These are phyloP conservation scores for Caenorhabditis plicata DNA, from an alignment of 2,888 invertebrate species.

Conservation along the genomic window DNA sequence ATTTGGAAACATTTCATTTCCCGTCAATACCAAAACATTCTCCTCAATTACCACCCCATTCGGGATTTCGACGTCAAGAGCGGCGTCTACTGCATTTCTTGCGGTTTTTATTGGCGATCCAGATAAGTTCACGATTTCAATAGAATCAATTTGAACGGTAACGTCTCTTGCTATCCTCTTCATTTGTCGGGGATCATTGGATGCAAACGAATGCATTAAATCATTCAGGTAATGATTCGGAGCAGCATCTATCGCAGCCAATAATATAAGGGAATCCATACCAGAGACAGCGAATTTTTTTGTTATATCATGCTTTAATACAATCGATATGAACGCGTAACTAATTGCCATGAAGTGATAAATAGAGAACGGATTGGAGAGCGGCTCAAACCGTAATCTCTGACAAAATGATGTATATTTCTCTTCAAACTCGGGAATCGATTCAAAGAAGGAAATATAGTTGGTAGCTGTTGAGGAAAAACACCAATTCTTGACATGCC, in stretches of 20 bases:
- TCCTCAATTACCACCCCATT: constrained; percentile 2
- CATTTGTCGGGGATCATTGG: constrained; percentile 31
- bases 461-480: constrained; percentile 10
- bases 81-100: constrained; percentile 27
- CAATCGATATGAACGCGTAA: constrained; percentile 21
- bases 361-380: constrained; percentile 8
- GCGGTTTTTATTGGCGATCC: constrained; percentile 29
- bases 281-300: constrained; percentile 24
- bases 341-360: constrained; percentile 21
- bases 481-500: constrained; percentile 4
- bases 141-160: constrained; percentile 15
- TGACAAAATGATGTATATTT: constrained; percentile 28
- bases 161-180: constrained; percentile 36
- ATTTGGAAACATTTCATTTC: constrained; percentile 1
- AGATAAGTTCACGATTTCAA: constrained; percentile 18
- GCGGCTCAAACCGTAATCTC: constrained; percentile 32
- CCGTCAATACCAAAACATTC: constrained; percentile 9
- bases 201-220: constrained; percentile 25
- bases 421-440: constrained; percentile 20
- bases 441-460: constrained; percentile 19
- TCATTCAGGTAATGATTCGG: constrained; percentile 39
- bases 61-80: constrained; percentile 7
- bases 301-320: constrained; percentile 11
- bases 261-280: constrained; percentile 14
- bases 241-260: constrained; percentile 31